These are phyloP conservation scores for Drosophila atripex DNA, from an alignment of 2,888 invertebrate species.

Conservation along the genomic window DNA sequence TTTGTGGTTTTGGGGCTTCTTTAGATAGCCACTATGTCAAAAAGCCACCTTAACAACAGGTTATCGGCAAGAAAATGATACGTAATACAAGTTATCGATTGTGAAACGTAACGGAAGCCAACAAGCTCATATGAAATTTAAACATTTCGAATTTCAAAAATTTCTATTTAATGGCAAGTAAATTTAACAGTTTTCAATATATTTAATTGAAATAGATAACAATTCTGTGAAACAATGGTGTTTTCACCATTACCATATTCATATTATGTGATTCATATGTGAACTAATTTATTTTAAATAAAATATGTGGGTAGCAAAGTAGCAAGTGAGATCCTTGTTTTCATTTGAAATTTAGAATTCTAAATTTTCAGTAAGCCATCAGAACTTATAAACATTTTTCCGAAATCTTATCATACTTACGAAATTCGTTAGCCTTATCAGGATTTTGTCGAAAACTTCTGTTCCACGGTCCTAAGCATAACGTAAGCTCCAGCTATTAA, in stretches of 20 bases:
- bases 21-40: too few relatives aligned
- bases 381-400: neutral
- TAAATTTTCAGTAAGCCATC: neutral
- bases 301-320: neutral
- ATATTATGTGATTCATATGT: too few relatives aligned
- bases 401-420: neutral
- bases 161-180: neutral
- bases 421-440: neutral
- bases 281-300: neutral
- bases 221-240: neutral
- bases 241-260: neutral
- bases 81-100: too few relatives aligned
- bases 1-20: too few relatives aligned
- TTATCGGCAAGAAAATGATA: too few relatives aligned
- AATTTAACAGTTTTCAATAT: neutral
- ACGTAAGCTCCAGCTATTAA: neutral
- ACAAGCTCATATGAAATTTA: neutral
- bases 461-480: neutral
- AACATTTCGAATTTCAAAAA: neutral
- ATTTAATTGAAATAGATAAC: neutral
- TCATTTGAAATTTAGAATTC: neutral
- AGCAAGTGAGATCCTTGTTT: neutral
- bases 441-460: neutral
- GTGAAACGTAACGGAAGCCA: too few relatives aligned
- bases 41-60: too few relatives aligned